A percentile compares a stretch with the other conserved stretches of the same genome.
These are phyloP conservation scores for Ceramica pisi DNA, from an alignment of 2,888 invertebrate species.

Conservation along the genomic window DNA sequence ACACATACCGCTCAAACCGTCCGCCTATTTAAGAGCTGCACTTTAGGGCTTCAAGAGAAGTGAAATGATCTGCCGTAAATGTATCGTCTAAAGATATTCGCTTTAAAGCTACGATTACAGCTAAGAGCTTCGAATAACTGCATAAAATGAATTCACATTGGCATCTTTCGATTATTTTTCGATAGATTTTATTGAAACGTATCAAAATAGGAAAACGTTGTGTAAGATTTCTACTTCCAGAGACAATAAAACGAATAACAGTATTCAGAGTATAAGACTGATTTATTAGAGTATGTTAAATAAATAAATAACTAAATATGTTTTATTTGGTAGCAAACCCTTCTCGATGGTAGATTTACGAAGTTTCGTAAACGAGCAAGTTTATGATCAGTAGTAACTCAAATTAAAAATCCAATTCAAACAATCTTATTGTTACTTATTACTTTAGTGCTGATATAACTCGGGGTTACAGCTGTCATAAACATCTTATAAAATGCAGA, in stretches of 20 bases:
- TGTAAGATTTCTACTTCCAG: constrained; percentile 21
- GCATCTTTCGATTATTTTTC: constrained; percentile 70
- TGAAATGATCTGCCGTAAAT: constrained; percentile 84
- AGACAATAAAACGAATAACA: background rate
- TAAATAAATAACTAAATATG: background rate
- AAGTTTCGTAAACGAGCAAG: constrained; percentile 4
- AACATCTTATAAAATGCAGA: constrained; percentile 76
- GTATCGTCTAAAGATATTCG: constrained; percentile 82
- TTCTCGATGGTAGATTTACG: constrained; percentile 10
- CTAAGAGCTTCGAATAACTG: constrained; percentile 76
- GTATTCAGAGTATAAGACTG: background rate
- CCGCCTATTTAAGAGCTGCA: constrained; percentile 71
- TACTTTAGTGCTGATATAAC: constrained; percentile 70
- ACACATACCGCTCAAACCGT: constrained; percentile 34
- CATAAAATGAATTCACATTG: constrained; percentile 75
- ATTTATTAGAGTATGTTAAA: background rate
- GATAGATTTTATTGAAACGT: constrained; percentile 59
- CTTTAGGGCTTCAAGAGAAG: constrained; percentile 77
- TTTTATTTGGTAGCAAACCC: background rate
- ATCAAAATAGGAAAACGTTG: constrained; percentile 53
- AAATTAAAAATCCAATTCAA: constrained; percentile 40
- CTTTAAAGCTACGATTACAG: constrained; percentile 78
- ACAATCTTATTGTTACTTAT: constrained; percentile 54
- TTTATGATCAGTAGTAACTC: constrained; percentile 24
- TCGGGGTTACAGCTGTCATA: constrained; percentile 75